Evolutionary conservation across 2,113 vertebrate species (phyloP).

Genomic region (Microcebus tavaratra): DNA sequence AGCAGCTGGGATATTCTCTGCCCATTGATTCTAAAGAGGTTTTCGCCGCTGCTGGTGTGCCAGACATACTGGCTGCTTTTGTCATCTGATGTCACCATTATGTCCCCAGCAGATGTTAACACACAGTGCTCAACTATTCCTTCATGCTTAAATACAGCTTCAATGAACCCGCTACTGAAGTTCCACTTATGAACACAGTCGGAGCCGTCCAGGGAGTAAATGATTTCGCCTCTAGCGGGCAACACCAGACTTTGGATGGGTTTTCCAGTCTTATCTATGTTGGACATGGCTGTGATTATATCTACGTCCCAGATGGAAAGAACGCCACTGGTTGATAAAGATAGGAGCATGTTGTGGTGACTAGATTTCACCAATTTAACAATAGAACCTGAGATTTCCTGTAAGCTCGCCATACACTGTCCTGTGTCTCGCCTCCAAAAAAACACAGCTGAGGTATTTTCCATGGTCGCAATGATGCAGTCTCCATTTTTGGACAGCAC

Average conservation of each 20-base stretch:
- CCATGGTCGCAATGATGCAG: constrained; percentile 98
- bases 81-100: constrained; percentile 98
- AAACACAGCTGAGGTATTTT: constrained; percentile 98
- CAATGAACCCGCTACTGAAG: constrained; percentile 97
- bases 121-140: constrained; percentile 97
- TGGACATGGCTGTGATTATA: constrained; percentile 99
- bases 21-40: constrained; percentile 97
- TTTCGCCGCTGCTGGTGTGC: constrained; percentile 95
- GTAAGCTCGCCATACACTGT: constrained; percentile 98
- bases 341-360: constrained; percentile 97
- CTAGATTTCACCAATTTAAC: constrained; percentile 97
- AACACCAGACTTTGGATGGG: constrained; percentile 93
- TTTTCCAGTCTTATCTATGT: constrained; percentile 99
- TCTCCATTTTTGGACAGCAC: constrained; percentile 97
- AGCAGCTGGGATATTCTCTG: constrained; percentile 96
- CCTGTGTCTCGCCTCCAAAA: constrained; percentile 98
- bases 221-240: constrained; percentile 94
- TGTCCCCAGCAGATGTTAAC: constrained; percentile 94
- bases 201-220: constrained; percentile 97
- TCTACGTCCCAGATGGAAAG: constrained; percentile 99
- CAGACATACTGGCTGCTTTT: constrained; percentile 98
- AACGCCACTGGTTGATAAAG: constrained; percentile 96
- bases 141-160: constrained; percentile 97
- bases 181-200: constrained; percentile 98
- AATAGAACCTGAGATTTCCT: constrained; percentile 97